A percentile compares a stretch with the other conserved stretches of the same genome.
Conservation (phyloP, 2,888 invertebrate species). For the Rhamphomyia laevipes region DNA sequence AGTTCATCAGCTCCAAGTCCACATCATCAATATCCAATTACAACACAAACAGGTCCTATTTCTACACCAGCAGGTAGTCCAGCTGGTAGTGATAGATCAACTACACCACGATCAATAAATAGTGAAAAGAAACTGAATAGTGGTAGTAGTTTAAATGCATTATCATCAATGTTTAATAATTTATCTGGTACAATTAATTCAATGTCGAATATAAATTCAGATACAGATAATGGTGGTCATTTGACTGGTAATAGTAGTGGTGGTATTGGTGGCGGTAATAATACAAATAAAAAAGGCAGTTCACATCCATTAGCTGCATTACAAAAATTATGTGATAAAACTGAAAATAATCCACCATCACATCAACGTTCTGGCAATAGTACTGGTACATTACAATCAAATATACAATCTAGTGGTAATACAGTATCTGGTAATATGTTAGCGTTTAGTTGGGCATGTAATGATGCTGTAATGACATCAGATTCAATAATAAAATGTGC, state of each 20-base stretch:
- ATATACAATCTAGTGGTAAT: constrained; percentile 23
- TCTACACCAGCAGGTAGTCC: constrained; percentile 48
- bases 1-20: constrained; percentile 42
- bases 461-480: constrained; percentile 75
- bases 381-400: constrained; percentile 18
- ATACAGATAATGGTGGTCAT: constrained; percentile 13
- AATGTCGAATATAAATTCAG: constrained; percentile 14
- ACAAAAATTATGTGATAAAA: constrained; percentile 92
- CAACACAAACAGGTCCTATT: constrained; percentile 21
- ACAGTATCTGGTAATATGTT: constrained; percentile 62
- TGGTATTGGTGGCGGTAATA: constrained; percentile 3
- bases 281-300: constrained; percentile 26
- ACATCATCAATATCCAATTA: constrained; percentile 30
- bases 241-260: constrained; percentile 11
- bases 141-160: constrained; percentile 59
- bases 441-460: constrained; percentile 91
- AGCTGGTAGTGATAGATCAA: constrained; percentile 65
- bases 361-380: constrained; percentile 25
- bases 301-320: constrained; percentile 89
- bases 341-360: constrained; percentile 46
- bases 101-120: constrained; percentile 53
- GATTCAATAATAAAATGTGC: constrained; percentile 90
- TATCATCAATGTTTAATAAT: constrained; percentile 85
- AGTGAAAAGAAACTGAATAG: constrained; percentile 38
- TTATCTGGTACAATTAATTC: constrained; percentile 46